Evolutionary conservation across 2,113 vertebrate genomes (phyloP).

Genomic region (Rhinopithecus roxellana): DNA sequence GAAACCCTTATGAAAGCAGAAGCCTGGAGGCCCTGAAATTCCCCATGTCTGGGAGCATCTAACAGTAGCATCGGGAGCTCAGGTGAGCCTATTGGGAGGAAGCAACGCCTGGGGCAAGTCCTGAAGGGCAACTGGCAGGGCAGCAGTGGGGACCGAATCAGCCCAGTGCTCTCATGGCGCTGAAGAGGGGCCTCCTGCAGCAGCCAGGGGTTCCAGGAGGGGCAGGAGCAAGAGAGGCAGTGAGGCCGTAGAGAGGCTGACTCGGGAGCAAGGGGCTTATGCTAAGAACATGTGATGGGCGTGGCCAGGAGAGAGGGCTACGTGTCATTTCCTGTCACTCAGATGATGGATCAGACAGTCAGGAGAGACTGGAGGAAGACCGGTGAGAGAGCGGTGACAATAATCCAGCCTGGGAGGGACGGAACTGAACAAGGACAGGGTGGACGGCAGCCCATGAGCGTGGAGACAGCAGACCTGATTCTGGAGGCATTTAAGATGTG

Average conservation of each 20-base stretch:
- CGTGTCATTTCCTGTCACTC: accelerated
- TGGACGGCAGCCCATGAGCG: accelerated
- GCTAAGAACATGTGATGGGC: accelerated
- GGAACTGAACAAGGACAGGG: neutral
- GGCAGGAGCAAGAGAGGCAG: accelerated
- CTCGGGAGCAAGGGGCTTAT: accelerated
- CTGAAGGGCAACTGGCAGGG: neutral
- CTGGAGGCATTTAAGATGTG: accelerated
- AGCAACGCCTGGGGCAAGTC: accelerated
- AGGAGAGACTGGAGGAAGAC: neutral
- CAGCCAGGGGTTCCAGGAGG: neutral
- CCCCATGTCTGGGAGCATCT: neutral
- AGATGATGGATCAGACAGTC: accelerated
- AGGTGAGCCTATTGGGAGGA: accelerated
- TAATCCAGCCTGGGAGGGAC: accelerated
- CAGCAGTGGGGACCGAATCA: accelerated
- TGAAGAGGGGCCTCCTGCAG: neutral
- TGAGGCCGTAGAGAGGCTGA: accelerated
- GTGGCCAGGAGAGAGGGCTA: accelerated
- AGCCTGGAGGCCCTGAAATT: neutral
- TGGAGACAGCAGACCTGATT: neutral
- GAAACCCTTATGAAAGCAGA: neutral
- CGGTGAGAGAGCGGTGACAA: no score
- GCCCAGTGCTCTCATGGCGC: accelerated
- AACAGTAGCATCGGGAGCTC: neutral